These are phyloP conservation scores for Phalacrocorax pelagicus DNA, from an alignment of 2,113 vertebrate genomes.

Conservation along the genomic window DNA sequence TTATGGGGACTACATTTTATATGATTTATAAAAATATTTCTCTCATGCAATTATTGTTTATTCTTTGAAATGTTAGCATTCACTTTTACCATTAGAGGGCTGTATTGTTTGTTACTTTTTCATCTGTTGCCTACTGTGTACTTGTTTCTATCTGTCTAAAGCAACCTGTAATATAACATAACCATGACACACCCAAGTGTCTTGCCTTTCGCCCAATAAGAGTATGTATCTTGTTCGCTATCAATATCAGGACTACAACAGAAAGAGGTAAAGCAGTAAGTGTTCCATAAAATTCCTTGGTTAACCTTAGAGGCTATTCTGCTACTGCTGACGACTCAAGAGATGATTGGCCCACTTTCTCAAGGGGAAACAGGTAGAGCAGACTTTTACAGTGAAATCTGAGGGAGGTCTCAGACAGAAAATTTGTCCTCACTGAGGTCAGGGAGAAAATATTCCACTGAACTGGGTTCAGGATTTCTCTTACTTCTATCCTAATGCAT, in stretches of 20 bases:
- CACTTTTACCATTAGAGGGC: slow-evolving; percentile 55
- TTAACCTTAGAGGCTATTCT: neutral
- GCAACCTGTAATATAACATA: neutral
- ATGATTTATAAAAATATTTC: neutral
- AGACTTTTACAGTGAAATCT: neutral
- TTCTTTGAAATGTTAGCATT: neutral
- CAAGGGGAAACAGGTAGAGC: neutral
- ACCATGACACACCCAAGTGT: neutral
- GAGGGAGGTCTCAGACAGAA: neutral
- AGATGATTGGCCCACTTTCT: neutral
- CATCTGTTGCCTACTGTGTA: neutral
- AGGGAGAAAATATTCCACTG: neutral
- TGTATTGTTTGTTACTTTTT: slow-evolving; percentile 34
- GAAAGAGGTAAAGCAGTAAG: neutral
- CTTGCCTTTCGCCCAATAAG: neutral
- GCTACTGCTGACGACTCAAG: neutral
- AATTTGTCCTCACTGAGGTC: neutral
- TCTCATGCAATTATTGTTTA: neutral
- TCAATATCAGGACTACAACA: neutral
- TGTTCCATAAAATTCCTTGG: neutral
- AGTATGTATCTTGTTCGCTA: neutral
- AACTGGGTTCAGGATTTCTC: neutral
- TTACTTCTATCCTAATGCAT: neutral
- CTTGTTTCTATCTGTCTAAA: neutral
- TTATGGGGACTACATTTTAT: neutral